Evolutionary conservation across 1,140 invertebrate genomes (phyloP).

Genomic region (Dendroctonus ponderosae): DNA sequence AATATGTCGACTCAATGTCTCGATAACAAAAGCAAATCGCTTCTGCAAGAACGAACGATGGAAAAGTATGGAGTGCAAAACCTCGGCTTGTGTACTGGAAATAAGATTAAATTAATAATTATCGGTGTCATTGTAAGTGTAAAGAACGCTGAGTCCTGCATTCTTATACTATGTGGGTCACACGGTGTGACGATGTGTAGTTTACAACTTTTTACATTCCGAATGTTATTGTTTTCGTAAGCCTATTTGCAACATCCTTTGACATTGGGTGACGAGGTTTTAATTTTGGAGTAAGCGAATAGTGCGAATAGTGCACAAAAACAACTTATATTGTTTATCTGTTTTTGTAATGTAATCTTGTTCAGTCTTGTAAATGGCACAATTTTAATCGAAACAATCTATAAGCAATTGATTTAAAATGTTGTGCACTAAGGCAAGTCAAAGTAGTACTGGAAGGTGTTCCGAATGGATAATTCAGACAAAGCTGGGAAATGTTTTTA

Average conservation of each 20-base stretch:
- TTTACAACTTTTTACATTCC: constrained; percentile 23
- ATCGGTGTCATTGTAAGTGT: constrained; percentile 23
- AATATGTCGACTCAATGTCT: no score
- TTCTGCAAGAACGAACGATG: not conserved
- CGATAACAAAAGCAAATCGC: no score
- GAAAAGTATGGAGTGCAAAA: constrained; percentile 14
- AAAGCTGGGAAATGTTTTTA: no score
- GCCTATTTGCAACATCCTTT: constrained; percentile 33
- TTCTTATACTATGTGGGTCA: constrained; percentile 24
- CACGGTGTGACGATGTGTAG: constrained; percentile 19
- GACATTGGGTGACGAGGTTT: constrained; percentile 24
- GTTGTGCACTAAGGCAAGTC: no score
- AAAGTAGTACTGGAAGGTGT: no score
- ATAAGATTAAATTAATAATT: constrained; percentile 22
- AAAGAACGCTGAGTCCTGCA: constrained; percentile 21
- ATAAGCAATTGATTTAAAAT: no score
- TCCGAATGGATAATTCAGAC: no score
- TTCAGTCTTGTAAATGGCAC: no score
- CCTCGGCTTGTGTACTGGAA: constrained; percentile 15
- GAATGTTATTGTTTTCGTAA: constrained; percentile 34
- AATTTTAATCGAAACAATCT: no score
- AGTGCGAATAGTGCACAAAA: no score
- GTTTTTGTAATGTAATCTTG: no score
- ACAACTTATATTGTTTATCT: not conserved
- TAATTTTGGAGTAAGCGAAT: constrained; percentile 2